Conservation (phyloP, 2,797 vertebrate species). For the Protonibea diacanthus region DNA sequence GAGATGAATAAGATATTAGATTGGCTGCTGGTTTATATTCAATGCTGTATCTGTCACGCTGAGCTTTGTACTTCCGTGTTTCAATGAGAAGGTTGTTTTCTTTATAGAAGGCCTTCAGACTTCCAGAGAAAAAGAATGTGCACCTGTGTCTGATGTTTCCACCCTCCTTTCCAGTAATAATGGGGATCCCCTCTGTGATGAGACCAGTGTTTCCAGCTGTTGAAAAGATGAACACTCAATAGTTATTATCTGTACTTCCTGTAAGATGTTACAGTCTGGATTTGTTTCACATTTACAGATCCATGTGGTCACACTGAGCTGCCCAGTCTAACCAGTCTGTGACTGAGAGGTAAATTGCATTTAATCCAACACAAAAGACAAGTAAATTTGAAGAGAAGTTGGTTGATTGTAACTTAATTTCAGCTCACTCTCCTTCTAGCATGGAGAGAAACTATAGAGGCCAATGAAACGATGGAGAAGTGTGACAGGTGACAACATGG, state of each 20-base stretch:
- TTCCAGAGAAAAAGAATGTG: accelerated
- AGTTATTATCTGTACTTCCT: background rate
- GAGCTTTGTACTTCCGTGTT: background rate
- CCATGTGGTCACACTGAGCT: background rate
- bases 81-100: background rate
- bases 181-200: background rate
- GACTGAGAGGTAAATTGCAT: background rate
- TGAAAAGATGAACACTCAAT: conserved; percentile 3
- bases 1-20: too few species aligned
- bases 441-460: too few species aligned
- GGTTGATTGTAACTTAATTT: too few species aligned
- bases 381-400: too few species aligned
- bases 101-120: background rate
- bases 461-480: too few species aligned
- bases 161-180: background rate
- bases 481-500: too few species aligned
- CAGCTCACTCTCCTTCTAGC: too few species aligned
- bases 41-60: background rate
- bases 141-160: conserved; percentile 11
- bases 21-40: too few species aligned
- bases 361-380: too few species aligned
- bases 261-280: background rate
- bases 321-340: background rate
- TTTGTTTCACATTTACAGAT: too few species aligned
- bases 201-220: background rate